phyloP scores from a whole-genome alignment of 2,113 vertebrate species.

The Pitta sordida region DNA sequence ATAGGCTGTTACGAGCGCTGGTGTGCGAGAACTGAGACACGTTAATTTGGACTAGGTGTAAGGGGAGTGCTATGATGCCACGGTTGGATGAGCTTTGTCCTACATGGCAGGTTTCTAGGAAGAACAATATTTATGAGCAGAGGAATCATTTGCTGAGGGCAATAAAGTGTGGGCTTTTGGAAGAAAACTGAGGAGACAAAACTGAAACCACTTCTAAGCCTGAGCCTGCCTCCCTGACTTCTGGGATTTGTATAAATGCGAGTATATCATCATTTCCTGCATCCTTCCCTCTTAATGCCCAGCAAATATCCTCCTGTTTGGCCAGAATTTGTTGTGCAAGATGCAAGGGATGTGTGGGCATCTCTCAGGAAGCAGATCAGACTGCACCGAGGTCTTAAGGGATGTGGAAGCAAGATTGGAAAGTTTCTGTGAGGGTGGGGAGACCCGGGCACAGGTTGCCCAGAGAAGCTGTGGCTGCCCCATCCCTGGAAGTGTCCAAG shows the following conservation, averaged over 20 bases:
- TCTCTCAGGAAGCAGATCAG: background rate
- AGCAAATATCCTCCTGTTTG: background rate
- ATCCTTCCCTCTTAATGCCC: background rate
- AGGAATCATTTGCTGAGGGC: background rate
- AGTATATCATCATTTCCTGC: background rate
- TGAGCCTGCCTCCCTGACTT: background rate
- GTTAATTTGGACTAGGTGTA: background rate
- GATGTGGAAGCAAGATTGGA: background rate
- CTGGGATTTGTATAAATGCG: background rate
- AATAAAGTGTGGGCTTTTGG: background rate
- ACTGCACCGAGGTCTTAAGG: background rate
- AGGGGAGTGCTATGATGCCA: background rate
- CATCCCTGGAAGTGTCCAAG: background rate
- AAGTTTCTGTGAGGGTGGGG: background rate
- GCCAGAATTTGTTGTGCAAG: background rate
- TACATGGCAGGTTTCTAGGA: background rate
- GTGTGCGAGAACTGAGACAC: background rate
- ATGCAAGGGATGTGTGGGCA: background rate
- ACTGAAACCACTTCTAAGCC: background rate
- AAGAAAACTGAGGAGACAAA: background rate
- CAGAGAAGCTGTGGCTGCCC: background rate
- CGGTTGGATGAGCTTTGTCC: background rate
- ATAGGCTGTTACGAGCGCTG: background rate
- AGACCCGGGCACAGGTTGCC: background rate
- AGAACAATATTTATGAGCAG: background rate